Evolutionary conservation across 1,140 invertebrate species (phyloP).

Genomic region (Andrena cerasifolii): DNA sequence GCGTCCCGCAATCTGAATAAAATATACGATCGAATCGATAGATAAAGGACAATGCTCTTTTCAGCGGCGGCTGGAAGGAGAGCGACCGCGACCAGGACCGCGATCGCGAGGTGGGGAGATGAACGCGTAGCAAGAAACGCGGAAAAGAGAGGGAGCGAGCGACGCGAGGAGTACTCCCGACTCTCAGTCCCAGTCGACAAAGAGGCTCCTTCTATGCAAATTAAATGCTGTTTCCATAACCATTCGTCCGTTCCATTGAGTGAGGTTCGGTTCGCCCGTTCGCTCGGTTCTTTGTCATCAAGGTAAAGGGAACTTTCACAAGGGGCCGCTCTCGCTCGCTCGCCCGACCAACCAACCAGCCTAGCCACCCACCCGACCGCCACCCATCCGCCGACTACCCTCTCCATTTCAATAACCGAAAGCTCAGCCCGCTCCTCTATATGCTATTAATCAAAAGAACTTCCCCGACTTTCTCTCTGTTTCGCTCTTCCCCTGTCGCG

Average conservation of each 20-base stretch:
- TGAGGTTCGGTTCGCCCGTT: slow-evolving; percentile 76
- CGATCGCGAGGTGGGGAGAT: not conserved
- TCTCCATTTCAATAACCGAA: slow-evolving; percentile 78
- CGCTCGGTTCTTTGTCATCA: slow-evolving; percentile 80
- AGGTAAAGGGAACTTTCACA: slow-evolving; percentile 81
- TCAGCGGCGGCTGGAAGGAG: slow-evolving; percentile 71
- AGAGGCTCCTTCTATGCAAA: slow-evolving; percentile 82
- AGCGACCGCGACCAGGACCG: slow-evolving; percentile 30
- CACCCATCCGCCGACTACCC: slow-evolving; percentile 56
- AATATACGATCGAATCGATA: slow-evolving; percentile 82
- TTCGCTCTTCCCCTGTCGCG: not conserved
- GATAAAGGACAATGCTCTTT: slow-evolving; percentile 83
- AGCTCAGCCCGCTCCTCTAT: slow-evolving; percentile 59
- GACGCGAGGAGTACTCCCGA: slow-evolving; percentile 57
- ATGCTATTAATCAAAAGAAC: slow-evolving; percentile 80
- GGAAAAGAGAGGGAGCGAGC: slow-evolving; percentile 49
- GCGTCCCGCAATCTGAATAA: slow-evolving; percentile 80
- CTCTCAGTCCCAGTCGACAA: slow-evolving; percentile 77
- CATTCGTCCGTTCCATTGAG: slow-evolving; percentile 83
- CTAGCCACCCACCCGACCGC: slow-evolving; percentile 37
- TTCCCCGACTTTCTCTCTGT: slow-evolving; percentile 48
- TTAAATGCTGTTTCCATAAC: slow-evolving; percentile 83
- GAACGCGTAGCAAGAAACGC: slow-evolving; percentile 37
- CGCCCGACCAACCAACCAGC: slow-evolving; percentile 43
- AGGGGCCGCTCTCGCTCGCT: slow-evolving; percentile 70